A percentile compares a stretch with the other conserved stretches of the same genome.
Evolutionary conservation across 2,888 invertebrate species (phyloP).

Genomic region (Melieria picta): DNA sequence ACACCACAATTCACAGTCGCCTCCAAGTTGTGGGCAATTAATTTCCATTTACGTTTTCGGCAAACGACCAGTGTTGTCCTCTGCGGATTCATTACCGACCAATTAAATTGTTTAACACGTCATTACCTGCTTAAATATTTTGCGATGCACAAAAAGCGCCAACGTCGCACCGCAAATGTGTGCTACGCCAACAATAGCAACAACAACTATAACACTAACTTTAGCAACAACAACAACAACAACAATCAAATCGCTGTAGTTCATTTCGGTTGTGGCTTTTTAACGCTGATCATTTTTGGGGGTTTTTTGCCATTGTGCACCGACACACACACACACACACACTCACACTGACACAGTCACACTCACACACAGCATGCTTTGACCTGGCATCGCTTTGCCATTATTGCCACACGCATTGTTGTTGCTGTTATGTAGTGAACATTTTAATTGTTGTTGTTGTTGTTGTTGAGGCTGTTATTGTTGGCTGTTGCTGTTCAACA

Average conservation of each 20-base stretch:
- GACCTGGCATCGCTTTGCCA: not conserved
- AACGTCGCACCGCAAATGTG: not conserved
- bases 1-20: too few species aligned
- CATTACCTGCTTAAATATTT: slow-evolving; percentile 25
- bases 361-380: not conserved
- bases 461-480: slow-evolving; percentile 14
- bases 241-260: slow-evolving; percentile 14
- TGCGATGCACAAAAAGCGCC: slow-evolving; percentile 2
- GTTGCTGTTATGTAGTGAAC: slow-evolving; percentile 16
- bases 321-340: not conserved
- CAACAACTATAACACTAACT: slow-evolving; percentile 1
- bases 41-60: not conserved
- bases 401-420: not conserved
- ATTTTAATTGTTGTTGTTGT: slow-evolving; percentile 9
- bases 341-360: not conserved
- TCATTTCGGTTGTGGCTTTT: slow-evolving; percentile 23
- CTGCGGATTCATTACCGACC: slow-evolving; percentile 1
- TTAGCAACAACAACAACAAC: not conserved
- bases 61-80: not conserved
- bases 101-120: slow-evolving; percentile 29
- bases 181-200: not conserved
- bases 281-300: slow-evolving; percentile 26
- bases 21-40: not conserved
- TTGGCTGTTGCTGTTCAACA: slow-evolving; percentile 11
- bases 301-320: not conserved